Evolutionary conservation across 2,113 vertebrate genomes (phyloP).

Genomic region (Picathartes gymnocephalus): DNA sequence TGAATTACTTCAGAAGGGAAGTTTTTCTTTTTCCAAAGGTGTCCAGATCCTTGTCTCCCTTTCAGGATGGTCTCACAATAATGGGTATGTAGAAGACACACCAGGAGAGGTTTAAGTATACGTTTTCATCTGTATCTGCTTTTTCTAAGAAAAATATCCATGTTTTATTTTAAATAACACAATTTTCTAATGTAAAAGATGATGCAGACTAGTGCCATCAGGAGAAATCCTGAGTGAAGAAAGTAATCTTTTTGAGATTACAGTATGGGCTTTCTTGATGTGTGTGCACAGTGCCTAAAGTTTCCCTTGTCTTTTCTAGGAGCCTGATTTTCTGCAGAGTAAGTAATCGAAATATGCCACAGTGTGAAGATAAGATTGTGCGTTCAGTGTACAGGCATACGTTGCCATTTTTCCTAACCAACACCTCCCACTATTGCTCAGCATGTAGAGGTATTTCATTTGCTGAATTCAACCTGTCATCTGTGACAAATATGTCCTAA

Average conservation of each 20-base stretch:
- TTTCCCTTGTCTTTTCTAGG: background rate
- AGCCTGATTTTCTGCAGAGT: background rate
- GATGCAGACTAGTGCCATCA: background rate
- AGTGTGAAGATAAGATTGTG: background rate
- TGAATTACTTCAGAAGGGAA: background rate
- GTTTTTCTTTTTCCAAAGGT: background rate
- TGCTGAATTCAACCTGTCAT: constrained; percentile 30
- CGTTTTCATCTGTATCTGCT: background rate
- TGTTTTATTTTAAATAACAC: background rate
- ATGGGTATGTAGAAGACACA: background rate
- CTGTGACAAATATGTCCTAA: constrained; percentile 56
- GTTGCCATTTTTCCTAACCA: background rate
- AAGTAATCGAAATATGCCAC: background rate
- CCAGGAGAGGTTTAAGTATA: background rate
- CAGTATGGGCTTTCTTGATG: background rate
- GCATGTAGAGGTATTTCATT: constrained; percentile 40
- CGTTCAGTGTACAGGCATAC: background rate
- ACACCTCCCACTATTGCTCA: background rate
- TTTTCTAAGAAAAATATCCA: background rate
- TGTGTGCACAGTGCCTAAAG: background rate
- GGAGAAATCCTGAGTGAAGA: background rate
- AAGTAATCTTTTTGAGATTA: background rate
- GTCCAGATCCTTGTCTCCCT: background rate
- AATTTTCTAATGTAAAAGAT: background rate
- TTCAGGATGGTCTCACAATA: background rate